Percentiles rank a stretch among this genome's conserved stretches.
phyloP scores from a whole-genome alignment of 2,888 invertebrate genomes.

The Coelopa pilipes region DNA sequence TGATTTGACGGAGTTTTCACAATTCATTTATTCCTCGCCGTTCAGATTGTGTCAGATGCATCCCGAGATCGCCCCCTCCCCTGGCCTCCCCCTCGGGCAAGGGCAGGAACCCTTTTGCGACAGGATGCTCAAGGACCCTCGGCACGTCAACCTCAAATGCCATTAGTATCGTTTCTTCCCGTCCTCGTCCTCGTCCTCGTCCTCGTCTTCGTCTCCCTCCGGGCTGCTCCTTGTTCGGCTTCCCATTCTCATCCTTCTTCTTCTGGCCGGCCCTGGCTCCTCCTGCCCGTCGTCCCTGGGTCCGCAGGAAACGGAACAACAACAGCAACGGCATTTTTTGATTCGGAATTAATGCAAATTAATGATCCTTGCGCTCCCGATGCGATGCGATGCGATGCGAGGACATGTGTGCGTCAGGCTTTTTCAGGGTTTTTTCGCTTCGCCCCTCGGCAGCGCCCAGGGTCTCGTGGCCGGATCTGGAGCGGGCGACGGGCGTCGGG shows the following conservation, averaged over 20 bases:
- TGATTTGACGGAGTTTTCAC: constrained; percentile 33
- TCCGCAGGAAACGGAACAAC: background rate
- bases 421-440: no score
- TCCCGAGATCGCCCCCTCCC: constrained; percentile 37
- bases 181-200: no score
- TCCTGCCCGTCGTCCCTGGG: constrained; percentile 10
- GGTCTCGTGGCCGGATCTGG: no score
- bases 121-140: constrained; percentile 31
- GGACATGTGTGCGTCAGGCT: no score
- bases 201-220: no score
- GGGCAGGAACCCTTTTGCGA: constrained; percentile 50
- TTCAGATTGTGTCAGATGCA: constrained; percentile 50
- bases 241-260: no score
- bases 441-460: no score
- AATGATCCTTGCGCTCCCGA: constrained; percentile 54
- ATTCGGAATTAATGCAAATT: constrained; percentile 67
- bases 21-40: constrained; percentile 47
- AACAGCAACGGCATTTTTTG: constrained; percentile 42
- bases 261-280: no score
- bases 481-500: no score
- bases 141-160: constrained; percentile 61
- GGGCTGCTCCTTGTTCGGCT: no score
- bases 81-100: constrained; percentile 49
- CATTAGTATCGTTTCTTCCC: constrained; percentile 53
- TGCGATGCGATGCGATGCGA: background rate